These are phyloP conservation scores for Parnassius apollo DNA, from an alignment of 2,888 invertebrate genomes.

Conservation along the genomic window DNA sequence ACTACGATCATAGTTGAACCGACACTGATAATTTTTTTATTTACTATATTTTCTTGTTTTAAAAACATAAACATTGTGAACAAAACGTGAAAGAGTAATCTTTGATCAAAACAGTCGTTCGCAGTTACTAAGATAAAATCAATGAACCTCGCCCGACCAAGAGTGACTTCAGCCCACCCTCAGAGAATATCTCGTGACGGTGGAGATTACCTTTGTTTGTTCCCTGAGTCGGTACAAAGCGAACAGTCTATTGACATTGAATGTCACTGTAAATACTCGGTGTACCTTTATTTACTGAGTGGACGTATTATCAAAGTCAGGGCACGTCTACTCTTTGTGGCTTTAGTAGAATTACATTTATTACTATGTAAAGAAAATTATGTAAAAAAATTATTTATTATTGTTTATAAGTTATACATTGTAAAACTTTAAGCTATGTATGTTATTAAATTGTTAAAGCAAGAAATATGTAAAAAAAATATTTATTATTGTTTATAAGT, in stretches of 20 bases:
- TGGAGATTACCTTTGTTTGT: constrained; percentile 67
- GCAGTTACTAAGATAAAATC: constrained; percentile 27
- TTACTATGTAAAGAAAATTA: not conserved
- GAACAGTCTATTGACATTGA: constrained; percentile 72
- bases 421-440: too few relatives aligned
- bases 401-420: too few relatives aligned
- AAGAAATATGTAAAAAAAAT: not conserved
- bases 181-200: constrained; percentile 34
- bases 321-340: constrained; percentile 22
- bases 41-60: too few relatives aligned
- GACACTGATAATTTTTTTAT: too few relatives aligned
- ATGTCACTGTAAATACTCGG: constrained; percentile 72
- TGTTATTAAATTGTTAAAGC: too few relatives aligned
- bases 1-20: too few relatives aligned
- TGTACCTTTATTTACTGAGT: constrained; percentile 71
- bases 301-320: constrained; percentile 52
- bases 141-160: constrained; percentile 25
- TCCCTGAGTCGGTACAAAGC: constrained; percentile 65
- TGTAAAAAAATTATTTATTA: too few relatives aligned
- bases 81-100: constrained; percentile 19
- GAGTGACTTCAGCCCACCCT: constrained; percentile 31
- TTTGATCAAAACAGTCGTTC: constrained; percentile 28
- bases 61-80: not conserved
- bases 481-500: too few relatives aligned
- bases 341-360: constrained; percentile 4